Conservation (phyloP, 2,888 invertebrate species). For the Eristalinus sepulchralis region DNA sequence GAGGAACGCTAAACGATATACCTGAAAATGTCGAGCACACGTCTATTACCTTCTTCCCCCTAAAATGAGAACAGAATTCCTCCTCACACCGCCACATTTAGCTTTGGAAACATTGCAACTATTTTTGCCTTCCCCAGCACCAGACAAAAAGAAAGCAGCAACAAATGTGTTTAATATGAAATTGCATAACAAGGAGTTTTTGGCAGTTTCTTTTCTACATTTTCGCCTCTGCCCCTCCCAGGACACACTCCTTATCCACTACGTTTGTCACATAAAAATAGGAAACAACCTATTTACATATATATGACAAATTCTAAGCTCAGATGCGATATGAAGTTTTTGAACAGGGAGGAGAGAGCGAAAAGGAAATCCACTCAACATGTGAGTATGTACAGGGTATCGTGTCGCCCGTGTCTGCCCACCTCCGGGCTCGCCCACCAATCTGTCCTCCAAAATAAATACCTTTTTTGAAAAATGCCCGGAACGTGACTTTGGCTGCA, state of each 20-base stretch:
- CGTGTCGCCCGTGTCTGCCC: slow-evolving; percentile 1
- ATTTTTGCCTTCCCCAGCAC: slow-evolving; percentile 5
- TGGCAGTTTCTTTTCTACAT: slow-evolving; percentile 9
- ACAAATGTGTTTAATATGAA: slow-evolving; percentile 69
- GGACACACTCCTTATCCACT: slow-evolving; percentile 19
- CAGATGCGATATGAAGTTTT: slow-evolving; percentile 59
- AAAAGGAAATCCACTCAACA: slow-evolving; percentile 32
- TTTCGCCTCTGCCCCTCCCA: slow-evolving; percentile 14
- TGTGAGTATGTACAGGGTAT: slow-evolving; percentile 18
- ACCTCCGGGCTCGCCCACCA: slow-evolving; percentile 9
- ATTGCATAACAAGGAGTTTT: slow-evolving; percentile 62
- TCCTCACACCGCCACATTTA: slow-evolving; percentile 14
- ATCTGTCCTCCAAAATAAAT: slow-evolving; percentile 63
- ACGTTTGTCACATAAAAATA: slow-evolving; percentile 63
- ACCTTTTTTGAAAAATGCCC: slow-evolving; percentile 67
- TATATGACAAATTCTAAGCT: slow-evolving; percentile 67
- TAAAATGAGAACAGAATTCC: slow-evolving; percentile 13
- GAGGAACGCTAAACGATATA: slow-evolving; percentile 39
- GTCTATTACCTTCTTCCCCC: slow-evolving; percentile 38
- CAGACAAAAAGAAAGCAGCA: slow-evolving; percentile 19
- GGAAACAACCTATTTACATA: slow-evolving; percentile 67
- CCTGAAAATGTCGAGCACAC: slow-evolving; percentile 42
- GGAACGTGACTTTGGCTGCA: slow-evolving; percentile 65
- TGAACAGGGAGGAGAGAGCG: slow-evolving; percentile 15
- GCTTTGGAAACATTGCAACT: slow-evolving; percentile 61